These are phyloP conservation scores for Thalassoma bifasciatum DNA, from an alignment of 2,113 vertebrate species.

Conservation along the genomic window DNA sequence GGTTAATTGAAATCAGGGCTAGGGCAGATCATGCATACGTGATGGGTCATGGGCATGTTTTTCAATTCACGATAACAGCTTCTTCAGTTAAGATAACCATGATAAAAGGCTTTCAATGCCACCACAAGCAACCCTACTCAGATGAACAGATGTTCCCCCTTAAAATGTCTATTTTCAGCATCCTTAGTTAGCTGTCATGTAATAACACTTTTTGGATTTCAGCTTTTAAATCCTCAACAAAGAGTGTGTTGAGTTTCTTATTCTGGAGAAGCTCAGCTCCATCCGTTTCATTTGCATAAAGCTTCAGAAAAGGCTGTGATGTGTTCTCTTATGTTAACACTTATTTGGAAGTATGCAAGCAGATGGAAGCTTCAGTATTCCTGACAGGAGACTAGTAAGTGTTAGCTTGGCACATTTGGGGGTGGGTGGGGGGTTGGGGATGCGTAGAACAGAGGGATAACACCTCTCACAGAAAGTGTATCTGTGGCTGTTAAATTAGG, in stretches of 20 bases:
- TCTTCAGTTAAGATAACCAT: background rate
- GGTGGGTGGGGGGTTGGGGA: too few species aligned
- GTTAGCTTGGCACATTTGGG: conserved; percentile 57
- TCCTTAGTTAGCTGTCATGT: background rate
- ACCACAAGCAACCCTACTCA: background rate
- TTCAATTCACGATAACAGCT: background rate
- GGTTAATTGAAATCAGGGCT: conserved; percentile 13
- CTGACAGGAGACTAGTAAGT: conserved; percentile 67
- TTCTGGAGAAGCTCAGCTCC: conserved; percentile 1
- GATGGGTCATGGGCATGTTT: background rate
- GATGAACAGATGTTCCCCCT: background rate
- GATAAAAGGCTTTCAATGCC: background rate
- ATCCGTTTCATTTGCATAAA: background rate
- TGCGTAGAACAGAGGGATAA: conserved; percentile 62
- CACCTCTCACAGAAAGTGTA: conserved; percentile 66
- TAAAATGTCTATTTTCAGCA: background rate
- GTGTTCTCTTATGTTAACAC: conserved; percentile 9
- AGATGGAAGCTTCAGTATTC: conserved; percentile 70
- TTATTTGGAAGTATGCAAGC: conserved; percentile 41
- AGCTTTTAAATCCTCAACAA: background rate
- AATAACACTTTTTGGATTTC: background rate
- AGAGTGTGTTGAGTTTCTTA: background rate
- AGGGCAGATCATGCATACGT: conserved; percentile 8
- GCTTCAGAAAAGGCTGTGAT: background rate
- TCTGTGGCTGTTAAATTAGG: conserved; percentile 63